Evolutionary conservation across 1,140 invertebrate genomes (phyloP).

Genomic region (Ceratosolen solmsi): DNA sequence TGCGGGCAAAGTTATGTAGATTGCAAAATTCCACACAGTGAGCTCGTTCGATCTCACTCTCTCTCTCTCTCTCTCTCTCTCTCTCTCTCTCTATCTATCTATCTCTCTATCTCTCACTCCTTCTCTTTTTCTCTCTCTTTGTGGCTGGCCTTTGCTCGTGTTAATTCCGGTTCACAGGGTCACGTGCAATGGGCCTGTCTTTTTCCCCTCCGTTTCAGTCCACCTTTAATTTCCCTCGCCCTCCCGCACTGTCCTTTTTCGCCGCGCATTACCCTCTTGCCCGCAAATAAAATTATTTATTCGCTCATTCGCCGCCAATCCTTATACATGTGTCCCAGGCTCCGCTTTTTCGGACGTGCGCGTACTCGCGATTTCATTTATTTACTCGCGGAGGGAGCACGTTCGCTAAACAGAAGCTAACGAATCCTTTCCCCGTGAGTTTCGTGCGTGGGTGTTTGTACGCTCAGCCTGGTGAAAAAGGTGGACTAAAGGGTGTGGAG

Average conservation of each 20-base stretch:
- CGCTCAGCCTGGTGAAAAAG: background rate
- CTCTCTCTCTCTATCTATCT: background rate
- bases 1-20: constrained; percentile 20
- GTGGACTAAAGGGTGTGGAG: background rate
- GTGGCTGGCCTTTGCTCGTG: constrained; percentile 6
- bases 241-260: background rate
- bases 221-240: constrained; percentile 43
- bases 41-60: background rate
- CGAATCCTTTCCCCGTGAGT: constrained; percentile 55
- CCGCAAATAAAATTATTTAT: constrained; percentile 64
- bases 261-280: constrained; percentile 43
- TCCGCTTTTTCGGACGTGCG: constrained; percentile 57
- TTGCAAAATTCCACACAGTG: constrained; percentile 35
- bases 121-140: constrained; percentile 14
- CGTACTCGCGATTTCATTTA: constrained; percentile 62
- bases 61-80: background rate
- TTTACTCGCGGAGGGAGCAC: constrained; percentile 60
- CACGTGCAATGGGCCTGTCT: constrained; percentile 10
- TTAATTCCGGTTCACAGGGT: constrained; percentile 47
- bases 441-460: background rate
- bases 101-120: background rate
- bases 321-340: constrained; percentile 37
- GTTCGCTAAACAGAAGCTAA: constrained; percentile 63
- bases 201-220: background rate
- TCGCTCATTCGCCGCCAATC: constrained; percentile 51